Evolutionary conservation across 2,797 vertebrate genomes (phyloP), one percentile per base, ranked within the genome.

Genomic region (Bradypodion pumilum): DNA sequence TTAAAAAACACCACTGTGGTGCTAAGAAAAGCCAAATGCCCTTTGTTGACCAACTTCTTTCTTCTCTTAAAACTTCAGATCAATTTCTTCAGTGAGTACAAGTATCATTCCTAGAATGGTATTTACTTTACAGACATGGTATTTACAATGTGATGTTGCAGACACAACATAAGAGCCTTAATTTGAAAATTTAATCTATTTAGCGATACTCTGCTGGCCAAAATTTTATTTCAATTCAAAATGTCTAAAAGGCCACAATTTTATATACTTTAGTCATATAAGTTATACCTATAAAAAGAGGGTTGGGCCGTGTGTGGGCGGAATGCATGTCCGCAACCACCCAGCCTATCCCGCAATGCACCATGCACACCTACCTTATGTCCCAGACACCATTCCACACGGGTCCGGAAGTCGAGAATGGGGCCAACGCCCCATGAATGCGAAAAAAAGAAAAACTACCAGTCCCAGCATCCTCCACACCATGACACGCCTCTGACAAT

Each of bases 11-110:
- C 52, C 42, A 29, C 29, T 63, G 42, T 42, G 27, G 42, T 42
- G 27, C 46, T 46, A 65, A 85, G 35, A 86, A 29, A 87, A 89
- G 44, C 59, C 84, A 78, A 79, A 75, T 79, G 66, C 21, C 46
- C 37, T 5, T 79, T 75, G 19, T 85, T 84, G 88, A 35, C 81
- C 12, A 44, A 27, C 83, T 35, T 76, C 4, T 13, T 27, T 8
- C 80, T 27, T 83, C 29, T 7, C 82, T 35, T 83, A 82, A 46
- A 46, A 65, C 3, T 78, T 44, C 62, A 46, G n/a, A 52, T 42
- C 0, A 0, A 62, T 86, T 46, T 1, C 0, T 77, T 59, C 52
- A 72, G 82, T 42, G 13, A 4, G 81, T 83, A 1, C 42, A 60
- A 46, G 52, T 83, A 49, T 37, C 81, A 35, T n/a, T 82, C 84